A percentile compares a stretch with the other conserved stretches of the same genome.
Conservation (phyloP, 2,113 vertebrate species). For the Pavo muticus region DNA sequence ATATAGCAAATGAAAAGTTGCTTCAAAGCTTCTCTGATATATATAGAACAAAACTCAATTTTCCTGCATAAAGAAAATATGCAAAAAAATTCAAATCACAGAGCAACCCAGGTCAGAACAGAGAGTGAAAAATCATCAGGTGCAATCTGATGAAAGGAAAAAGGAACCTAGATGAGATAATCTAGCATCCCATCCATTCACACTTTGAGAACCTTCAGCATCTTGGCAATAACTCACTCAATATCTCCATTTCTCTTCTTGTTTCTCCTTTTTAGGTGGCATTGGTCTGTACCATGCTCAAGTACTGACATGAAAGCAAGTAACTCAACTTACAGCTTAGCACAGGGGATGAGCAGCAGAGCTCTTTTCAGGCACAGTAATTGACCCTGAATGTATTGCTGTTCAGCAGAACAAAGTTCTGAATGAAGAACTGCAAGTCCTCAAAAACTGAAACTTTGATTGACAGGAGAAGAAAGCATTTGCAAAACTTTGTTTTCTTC, state of each 20-base stretch:
- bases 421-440: not conserved
- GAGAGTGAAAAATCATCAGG: not conserved
- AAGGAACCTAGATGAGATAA: not conserved
- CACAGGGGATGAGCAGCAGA: not conserved
- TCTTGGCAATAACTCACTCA: not conserved
- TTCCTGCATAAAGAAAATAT: not conserved
- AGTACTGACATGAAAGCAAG: not conserved
- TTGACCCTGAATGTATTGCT: not conserved
- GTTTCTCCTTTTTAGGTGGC: not conserved
- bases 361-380: not conserved
- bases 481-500: not conserved
- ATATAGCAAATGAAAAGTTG: not conserved
- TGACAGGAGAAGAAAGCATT: not conserved
- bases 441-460: not conserved
- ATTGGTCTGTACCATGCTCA: not conserved
- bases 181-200: not conserved
- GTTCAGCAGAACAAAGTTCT: not conserved
- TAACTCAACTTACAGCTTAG: not conserved
- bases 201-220: not conserved
- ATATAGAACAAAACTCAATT: not conserved
- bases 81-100: not conserved
- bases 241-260: not conserved
- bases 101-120: not conserved
- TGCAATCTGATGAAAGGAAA: not conserved
- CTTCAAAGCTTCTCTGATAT: slow-evolving; percentile 7